A percentile compares a stretch with the other conserved stretches of the same genome.
Conservation (phyloP, 2,888 invertebrate species). For the Eupelmus urozonus region DNA sequence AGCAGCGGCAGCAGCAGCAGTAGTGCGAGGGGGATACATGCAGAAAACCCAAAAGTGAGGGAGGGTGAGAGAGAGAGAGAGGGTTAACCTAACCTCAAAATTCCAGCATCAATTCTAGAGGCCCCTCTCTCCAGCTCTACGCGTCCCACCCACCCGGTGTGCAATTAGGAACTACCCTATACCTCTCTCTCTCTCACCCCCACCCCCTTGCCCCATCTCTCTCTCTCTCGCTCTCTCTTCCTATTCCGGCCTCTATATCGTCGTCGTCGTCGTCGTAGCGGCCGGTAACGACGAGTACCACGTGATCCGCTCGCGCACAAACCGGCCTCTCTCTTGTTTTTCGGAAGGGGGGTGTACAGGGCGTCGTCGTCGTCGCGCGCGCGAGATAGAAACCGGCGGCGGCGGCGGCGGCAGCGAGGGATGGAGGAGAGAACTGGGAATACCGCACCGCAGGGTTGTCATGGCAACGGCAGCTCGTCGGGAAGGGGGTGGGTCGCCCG, state of each 20-base stretch:
- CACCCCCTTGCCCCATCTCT: slow-evolving; percentile 62
- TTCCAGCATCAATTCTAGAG: slow-evolving; percentile 75
- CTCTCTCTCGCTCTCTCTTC: slow-evolving; percentile 27
- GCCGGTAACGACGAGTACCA: slow-evolving; percentile 70
- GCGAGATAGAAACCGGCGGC: slow-evolving; percentile 46
- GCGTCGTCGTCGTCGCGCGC: slow-evolving; percentile 54
- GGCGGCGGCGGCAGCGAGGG: slow-evolving; percentile 50
- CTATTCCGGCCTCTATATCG: slow-evolving; percentile 43
- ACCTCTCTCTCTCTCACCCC: slow-evolving; percentile 63
- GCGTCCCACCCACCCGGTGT: slow-evolving; percentile 71
- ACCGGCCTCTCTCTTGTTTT: slow-evolving; percentile 70
- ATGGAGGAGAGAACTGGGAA: slow-evolving; percentile 62
- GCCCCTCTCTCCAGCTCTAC: slow-evolving; percentile 61
- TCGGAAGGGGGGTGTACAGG: slow-evolving; percentile 66
- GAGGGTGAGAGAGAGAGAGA: slow-evolving; percentile 61
- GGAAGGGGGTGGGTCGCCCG: slow-evolving; percentile 68
- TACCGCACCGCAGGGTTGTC: slow-evolving; percentile 72
- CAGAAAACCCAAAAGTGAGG: slow-evolving; percentile 43
- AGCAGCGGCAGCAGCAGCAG: slow-evolving; percentile 60
- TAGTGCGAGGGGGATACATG: slow-evolving; percentile 45
- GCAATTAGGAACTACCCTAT: slow-evolving; percentile 76
- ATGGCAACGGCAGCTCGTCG: slow-evolving; percentile 68
- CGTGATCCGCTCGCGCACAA: slow-evolving; percentile 73
- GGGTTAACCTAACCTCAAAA: slow-evolving; percentile 75
- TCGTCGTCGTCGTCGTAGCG: slow-evolving; percentile 53